Evolutionary conservation across 2,888 invertebrate genomes (phyloP), one percentile per base, ranked within the genome.

Genomic region (Pristionchus arcanus): DNA sequence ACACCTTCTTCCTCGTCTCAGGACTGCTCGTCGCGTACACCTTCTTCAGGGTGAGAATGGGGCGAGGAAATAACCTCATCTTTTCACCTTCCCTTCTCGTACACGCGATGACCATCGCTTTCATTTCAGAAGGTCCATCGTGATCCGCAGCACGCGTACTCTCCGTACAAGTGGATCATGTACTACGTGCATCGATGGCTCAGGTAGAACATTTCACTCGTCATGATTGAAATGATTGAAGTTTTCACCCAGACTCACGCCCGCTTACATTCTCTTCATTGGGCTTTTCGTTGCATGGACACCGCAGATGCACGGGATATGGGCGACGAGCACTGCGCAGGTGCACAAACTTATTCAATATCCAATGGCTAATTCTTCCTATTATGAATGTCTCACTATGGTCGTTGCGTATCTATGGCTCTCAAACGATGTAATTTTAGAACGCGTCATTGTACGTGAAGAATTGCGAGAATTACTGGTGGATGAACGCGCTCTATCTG

Each of bases 31-130:
- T 55, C 9, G 19, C 59, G 13, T 85, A 59, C 63, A 63, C 7
- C 16, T 85, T 85, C 21, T 85, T 85, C 59, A 85, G 53, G 59
- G 85, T 85, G n/a, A n/a, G n/a, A n/a, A n/a, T n/a, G n/a, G n/a
- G n/a, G n/a, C n/a, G n/a, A n/a, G n/a, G n/a, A n/a, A n/a, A n/a
- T n/a, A n/a, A n/a, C n/a, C n/a, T n/a, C n/a, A n/a, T n/a, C n/a
- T n/a, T n/a, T n/a, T n/a, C n/a, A n/a, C n/a, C n/a, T n/a, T n/a
- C n/a, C n/a, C n/a, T n/a, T n/a, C n/a, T n/a, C n/a, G n/a, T n/a
- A n/a, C n/a, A n/a, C n/a, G n/a, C n/a, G n/a, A n/a, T n/a, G n/a
- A n/a, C n/a, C n/a, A n/a, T n/a, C n/a, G n/a, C n/a, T n/a, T n/a
- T n/a, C n/a, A n/a, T n/a, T n/a, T n/a, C n/a, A 66, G 66, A 66